Evolutionary conservation across 1,140 invertebrate genomes (phyloP), one percentile per base, ranked within the genome.

Genomic region (Pseudomyrmex concolor): DNA sequence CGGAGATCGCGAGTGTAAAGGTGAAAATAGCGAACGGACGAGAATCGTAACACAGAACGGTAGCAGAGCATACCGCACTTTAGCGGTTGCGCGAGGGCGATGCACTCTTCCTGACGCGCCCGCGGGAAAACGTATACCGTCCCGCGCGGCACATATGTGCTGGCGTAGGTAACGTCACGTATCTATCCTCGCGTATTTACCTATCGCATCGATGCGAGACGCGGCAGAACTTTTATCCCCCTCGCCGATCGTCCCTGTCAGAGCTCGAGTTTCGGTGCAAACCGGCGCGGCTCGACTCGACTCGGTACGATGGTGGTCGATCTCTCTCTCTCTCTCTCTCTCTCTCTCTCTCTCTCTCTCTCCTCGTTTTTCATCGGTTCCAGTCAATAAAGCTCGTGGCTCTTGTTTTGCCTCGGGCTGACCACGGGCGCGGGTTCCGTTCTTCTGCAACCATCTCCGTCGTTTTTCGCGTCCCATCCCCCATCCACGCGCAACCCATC

Each of bases 321-420:
- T 88, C 78, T 88, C 83, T 34, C 0, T 34, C 34, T 34, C 34
- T 34, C 5, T 90, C 83, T 90, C 64, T 25, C 25, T 25, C 25
- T 25, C 25, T 25, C 25, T 25, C 22, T 88, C 78, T 88, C 80
- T 34, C 25, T 5, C 0, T 34, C 34, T 34, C 5, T 90, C 83
- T 90, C 64, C 85, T 91, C 89, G 87, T 92, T 91, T 92, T 92
- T 92, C 89, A 91, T 92, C 88, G 86, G 90, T 93, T 92, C 88
- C 91, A 90, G 89, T 88, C 91, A 92, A 92, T 92, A 92, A 92
- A 92, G 89, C 89, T 89, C 83, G 84, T 88, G 77, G 88, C 87
- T 91, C 85, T 92, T 92, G 91, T 91, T 92, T 92, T 91, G 91
- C 89, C 89, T 90, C 88, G 67, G 91, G 87, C 88, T 91, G 90